phyloP scores from a whole-genome alignment of 1,140 invertebrate species.

The Lordiphosa mommai region DNA sequence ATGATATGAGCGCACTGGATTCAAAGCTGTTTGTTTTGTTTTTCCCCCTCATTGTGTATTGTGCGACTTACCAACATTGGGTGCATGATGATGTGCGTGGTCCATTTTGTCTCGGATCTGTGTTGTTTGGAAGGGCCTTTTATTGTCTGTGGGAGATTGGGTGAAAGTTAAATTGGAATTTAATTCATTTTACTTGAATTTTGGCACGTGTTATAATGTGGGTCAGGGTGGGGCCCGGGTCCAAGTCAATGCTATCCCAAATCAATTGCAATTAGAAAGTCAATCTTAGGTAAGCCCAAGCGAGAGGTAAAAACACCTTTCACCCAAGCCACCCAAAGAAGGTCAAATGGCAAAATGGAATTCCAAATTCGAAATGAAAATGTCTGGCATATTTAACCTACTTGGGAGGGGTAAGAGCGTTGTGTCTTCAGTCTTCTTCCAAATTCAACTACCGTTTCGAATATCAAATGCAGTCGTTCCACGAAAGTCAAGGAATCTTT shows the following conservation, averaged over 20 bases:
- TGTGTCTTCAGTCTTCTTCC: neutral
- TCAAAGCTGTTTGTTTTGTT: too few species aligned
- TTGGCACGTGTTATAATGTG: conserved; percentile 1
- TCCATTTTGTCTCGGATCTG: conserved; percentile 40
- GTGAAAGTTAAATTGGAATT: conserved; percentile 40
- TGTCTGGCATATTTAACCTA: conserved; percentile 17
- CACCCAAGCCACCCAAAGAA: conserved; percentile 1
- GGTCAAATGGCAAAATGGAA: neutral
- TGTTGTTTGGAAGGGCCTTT: neutral
- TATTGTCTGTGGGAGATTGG: conserved; percentile 21
- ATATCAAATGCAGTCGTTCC: neutral
- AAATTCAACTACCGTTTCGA: neutral
- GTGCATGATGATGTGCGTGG: conserved; percentile 54
- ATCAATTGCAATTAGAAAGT: conserved; percentile 43
- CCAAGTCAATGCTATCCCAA: neutral
- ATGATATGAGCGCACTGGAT: too few species aligned
- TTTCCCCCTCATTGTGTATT: too few species aligned
- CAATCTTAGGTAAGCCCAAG: conserved; percentile 5
- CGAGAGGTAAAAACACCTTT: conserved; percentile 5
- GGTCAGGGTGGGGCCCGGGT: conserved; percentile 4
- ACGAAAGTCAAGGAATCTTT: neutral
- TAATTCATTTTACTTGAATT: conserved; percentile 8
- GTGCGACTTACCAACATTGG: conserved; percentile 50
- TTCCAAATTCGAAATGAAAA: conserved; percentile 9
- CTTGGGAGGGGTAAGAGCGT: neutral